phyloP scores from a whole-genome alignment of 2,113 vertebrate genomes.

The Ciconia boyciana region DNA sequence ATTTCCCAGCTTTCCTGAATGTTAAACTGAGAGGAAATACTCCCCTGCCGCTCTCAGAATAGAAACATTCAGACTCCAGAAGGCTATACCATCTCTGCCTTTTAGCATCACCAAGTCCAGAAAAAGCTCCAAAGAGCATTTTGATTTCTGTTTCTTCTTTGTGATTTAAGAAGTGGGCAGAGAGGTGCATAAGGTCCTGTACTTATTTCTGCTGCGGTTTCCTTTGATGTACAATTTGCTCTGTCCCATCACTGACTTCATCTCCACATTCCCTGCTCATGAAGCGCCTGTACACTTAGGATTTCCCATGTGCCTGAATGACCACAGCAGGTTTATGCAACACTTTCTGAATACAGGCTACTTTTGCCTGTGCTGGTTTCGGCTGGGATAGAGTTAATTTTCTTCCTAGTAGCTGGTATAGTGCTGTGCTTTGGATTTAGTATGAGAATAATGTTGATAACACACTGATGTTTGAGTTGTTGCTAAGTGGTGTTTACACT shows the following conservation, averaged over 20 bases:
- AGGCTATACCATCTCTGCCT: not conserved
- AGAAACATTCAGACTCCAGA: not conserved
- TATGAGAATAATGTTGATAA: too few species aligned
- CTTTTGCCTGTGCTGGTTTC: not conserved
- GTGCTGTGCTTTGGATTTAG: too few species aligned
- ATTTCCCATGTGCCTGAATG: not conserved
- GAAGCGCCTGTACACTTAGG: not conserved
- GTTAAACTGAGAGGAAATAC: not conserved
- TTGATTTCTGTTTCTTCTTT: not conserved
- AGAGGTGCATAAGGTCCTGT: not conserved
- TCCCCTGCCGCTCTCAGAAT: not conserved
- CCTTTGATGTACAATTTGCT: not conserved
- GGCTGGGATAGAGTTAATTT: too few species aligned
- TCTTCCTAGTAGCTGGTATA: too few species aligned
- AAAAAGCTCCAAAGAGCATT: not conserved
- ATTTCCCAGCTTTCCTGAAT: not conserved
- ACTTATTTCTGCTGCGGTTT: not conserved
- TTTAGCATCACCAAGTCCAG: not conserved
- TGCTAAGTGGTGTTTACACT: too few species aligned
- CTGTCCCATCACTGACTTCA: not conserved
- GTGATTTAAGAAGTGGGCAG: not conserved
- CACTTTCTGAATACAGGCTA: not conserved
- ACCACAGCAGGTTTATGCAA: not conserved
- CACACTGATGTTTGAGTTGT: too few species aligned
- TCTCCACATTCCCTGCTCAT: not conserved